Evolutionary conservation across 2,113 vertebrate species (phyloP).

Genomic region (Equus quagga): DNA sequence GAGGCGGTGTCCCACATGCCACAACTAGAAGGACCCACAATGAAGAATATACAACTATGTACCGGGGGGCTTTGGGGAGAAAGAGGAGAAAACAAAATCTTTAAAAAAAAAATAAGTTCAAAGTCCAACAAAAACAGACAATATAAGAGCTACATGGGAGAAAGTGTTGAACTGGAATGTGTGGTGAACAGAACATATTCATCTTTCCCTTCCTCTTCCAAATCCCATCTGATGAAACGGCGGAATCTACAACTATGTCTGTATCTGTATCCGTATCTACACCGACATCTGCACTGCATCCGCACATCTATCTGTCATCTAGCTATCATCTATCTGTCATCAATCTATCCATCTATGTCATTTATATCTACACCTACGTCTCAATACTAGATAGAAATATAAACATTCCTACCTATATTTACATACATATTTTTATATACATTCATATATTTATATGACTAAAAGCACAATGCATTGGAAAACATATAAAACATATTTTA

Average conservation of each 20-base stretch:
- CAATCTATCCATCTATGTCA: not conserved
- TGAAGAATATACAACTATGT: too few relatives aligned
- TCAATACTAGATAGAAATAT: not conserved
- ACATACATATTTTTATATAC: not conserved
- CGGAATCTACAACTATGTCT: not conserved
- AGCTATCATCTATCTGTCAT: not conserved
- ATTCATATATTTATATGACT: not conserved
- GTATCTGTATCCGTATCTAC: not conserved
- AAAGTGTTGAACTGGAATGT: not conserved
- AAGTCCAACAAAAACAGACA: constrained; percentile 7
- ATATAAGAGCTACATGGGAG: not conserved
- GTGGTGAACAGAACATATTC: not conserved
- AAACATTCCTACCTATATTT: not conserved
- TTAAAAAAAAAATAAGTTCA: constrained; percentile 23
- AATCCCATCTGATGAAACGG: not conserved
- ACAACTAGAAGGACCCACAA: too few relatives aligned
- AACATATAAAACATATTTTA: not conserved
- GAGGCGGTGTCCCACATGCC: too few relatives aligned
- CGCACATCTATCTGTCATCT: not conserved
- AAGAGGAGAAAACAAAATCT: too few relatives aligned
- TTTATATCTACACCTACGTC: not conserved
- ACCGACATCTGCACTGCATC: not conserved
- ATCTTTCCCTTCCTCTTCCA: not conserved
- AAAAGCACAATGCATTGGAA: not conserved
- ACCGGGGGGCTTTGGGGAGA: too few relatives aligned